These are phyloP conservation scores for Probaryconus sp. DNA, from an alignment of 1,140 invertebrate species.

Conservation along the genomic window DNA sequence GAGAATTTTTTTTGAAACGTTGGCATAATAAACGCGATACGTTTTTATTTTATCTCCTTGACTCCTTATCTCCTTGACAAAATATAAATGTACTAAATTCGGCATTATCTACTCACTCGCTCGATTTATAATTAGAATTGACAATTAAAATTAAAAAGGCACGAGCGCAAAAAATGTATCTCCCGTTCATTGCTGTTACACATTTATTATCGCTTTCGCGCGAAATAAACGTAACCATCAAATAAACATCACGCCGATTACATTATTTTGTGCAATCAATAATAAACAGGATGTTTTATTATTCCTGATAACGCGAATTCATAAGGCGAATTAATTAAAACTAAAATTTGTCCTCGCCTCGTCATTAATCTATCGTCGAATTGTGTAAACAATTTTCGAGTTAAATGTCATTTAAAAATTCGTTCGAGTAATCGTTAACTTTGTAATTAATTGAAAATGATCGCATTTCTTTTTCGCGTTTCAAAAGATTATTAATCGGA, in stretches of 20 bases:
- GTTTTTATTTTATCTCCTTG: too few species aligned
- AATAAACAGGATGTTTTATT: slow-evolving; percentile 56
- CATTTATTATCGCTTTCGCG: slow-evolving; percentile 7
- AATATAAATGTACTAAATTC: slow-evolving; percentile 2
- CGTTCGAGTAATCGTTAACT: too few species aligned
- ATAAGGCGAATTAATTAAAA: slow-evolving; percentile 49
- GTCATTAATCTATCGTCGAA: slow-evolving; percentile 28
- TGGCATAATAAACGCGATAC: neutral
- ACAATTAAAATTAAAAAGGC: slow-evolving; percentile 12
- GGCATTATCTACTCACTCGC: too few species aligned
- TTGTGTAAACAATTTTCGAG: slow-evolving; percentile 43
- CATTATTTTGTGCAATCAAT: slow-evolving; percentile 42
- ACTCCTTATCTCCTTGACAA: neutral
- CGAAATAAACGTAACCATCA: slow-evolving; percentile 26
- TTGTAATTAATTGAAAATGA: too few species aligned
- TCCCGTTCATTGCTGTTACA: too few species aligned
- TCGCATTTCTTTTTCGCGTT: too few species aligned
- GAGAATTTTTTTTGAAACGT: neutral
- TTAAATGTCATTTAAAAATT: too few species aligned
- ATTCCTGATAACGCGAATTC: slow-evolving; percentile 37
- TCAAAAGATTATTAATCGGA: too few species aligned
- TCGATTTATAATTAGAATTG: slow-evolving; percentile 12
- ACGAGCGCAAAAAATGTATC: slow-evolving; percentile 14
- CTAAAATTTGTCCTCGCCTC: slow-evolving; percentile 44
- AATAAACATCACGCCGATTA: slow-evolving; percentile 33